A percentile compares a stretch with the other conserved stretches of the same genome.
phyloP scores from a whole-genome alignment of 64 coral and sea anemone genomes.

The Stylophora pistillata region DNA sequence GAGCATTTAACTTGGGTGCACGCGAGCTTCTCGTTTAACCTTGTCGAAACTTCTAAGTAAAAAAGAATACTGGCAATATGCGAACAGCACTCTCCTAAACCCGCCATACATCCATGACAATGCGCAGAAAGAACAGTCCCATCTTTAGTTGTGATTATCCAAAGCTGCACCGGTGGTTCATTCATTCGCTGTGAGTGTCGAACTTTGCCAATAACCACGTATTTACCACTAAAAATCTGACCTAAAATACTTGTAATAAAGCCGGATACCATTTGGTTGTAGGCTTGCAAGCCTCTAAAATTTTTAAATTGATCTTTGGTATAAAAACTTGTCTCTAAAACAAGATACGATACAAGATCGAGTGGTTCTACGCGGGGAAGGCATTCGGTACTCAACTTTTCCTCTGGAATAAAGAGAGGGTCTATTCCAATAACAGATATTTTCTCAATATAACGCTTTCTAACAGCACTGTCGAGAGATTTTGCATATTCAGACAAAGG shows the following conservation, averaged over 20 bases:
- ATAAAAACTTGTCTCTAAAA: slow-evolving; percentile 40
- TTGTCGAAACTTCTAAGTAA: slow-evolving; percentile 38
- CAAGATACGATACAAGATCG: slow-evolving; percentile 31
- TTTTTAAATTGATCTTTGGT: slow-evolving; percentile 26
- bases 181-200: slow-evolving; percentile 35
- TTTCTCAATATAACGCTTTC: no score
- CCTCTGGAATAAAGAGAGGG: no score
- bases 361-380: no score
- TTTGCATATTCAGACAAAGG: no score
- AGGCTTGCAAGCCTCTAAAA: slow-evolving; percentile 1
- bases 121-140: slow-evolving; percentile 37
- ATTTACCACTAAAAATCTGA: no score
- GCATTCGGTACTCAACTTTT: no score
- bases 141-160: slow-evolving; percentile 28
- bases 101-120: slow-evolving; percentile 32
- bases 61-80: slow-evolving; percentile 37
- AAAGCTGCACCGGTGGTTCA: slow-evolving; percentile 4
- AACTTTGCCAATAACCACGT: no score
- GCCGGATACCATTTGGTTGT: slow-evolving; percentile 30
- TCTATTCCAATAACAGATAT: no score
- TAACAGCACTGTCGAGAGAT: no score
- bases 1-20: no score
- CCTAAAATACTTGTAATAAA: no score
- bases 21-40: slow-evolving; percentile 37
- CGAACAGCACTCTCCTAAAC: slow-evolving; percentile 36